Percentiles rank a stretch among this genome's conserved stretches.
Evolutionary conservation across 2,888 invertebrate genomes (phyloP).

Genomic region (Aelia acuminata): DNA sequence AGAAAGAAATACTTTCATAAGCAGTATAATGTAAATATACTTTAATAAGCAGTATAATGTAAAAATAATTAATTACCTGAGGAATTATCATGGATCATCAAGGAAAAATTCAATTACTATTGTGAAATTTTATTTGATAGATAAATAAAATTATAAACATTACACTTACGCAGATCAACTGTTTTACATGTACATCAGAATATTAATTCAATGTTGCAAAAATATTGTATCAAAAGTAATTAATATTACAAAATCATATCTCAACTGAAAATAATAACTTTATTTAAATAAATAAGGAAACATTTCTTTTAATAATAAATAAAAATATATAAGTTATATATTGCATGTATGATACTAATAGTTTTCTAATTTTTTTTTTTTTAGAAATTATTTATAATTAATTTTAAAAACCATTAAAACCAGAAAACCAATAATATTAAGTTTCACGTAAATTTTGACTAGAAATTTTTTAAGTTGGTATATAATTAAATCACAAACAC

Average conservation of each 20-base stretch:
- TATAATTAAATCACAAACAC: background rate
- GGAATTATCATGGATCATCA: background rate
- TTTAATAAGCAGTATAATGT: too few relatives aligned
- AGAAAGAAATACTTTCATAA: too few relatives aligned
- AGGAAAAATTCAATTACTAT: background rate
- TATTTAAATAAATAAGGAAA: background rate
- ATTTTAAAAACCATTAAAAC: background rate
- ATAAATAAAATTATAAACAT: background rate
- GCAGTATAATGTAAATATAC: too few relatives aligned
- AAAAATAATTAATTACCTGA: too few relatives aligned
- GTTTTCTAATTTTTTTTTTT: too few relatives aligned
- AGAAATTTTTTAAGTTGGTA: background rate
- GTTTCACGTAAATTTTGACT: background rate
- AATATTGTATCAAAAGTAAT: background rate
- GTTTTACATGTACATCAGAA: background rate
- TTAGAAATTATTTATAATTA: background rate
- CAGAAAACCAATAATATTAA: background rate
- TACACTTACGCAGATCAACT: background rate
- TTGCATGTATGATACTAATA: too few relatives aligned
- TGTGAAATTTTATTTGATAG: conserved; percentile 21
- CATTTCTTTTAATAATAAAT: background rate
- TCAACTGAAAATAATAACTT: background rate
- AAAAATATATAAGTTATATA: background rate
- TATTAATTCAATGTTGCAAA: background rate
- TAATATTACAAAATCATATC: background rate